Conservation (phyloP, 2,113 vertebrate species). For the Illadopsis cleaveri region DNA sequence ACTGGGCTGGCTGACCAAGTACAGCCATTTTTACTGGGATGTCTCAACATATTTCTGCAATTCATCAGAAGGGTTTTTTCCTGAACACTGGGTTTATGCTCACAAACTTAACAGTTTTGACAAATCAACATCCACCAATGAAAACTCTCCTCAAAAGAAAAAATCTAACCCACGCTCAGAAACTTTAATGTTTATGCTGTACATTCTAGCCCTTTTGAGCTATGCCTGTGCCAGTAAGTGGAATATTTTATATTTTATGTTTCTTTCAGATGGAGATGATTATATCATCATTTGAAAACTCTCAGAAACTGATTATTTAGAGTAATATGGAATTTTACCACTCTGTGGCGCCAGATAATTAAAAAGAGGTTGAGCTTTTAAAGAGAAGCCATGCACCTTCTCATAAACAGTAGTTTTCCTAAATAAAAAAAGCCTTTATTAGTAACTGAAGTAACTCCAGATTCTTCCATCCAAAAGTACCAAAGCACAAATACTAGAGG, state of each 20-base stretch:
- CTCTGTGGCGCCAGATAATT: slow-evolving; percentile 63
- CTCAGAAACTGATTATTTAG: neutral
- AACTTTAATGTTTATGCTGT: neutral
- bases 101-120: neutral
- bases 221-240: neutral
- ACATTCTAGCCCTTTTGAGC: neutral
- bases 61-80: neutral
- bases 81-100: neutral
- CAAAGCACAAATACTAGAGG: neutral
- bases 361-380: neutral
- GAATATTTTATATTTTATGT: neutral
- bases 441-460: neutral
- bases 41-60: neutral
- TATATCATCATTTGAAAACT: neutral
- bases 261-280: neutral
- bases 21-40: neutral
- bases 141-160: neutral
- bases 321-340: slow-evolving; percentile 51
- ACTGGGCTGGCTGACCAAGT: neutral
- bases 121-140: neutral
- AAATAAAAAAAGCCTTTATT: neutral
- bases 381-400: neutral
- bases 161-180: neutral
- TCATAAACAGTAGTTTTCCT: neutral
- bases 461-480: neutral